Conservation (phyloP, 2,113 vertebrate genomes). For the Carlito syrichta region DNA sequence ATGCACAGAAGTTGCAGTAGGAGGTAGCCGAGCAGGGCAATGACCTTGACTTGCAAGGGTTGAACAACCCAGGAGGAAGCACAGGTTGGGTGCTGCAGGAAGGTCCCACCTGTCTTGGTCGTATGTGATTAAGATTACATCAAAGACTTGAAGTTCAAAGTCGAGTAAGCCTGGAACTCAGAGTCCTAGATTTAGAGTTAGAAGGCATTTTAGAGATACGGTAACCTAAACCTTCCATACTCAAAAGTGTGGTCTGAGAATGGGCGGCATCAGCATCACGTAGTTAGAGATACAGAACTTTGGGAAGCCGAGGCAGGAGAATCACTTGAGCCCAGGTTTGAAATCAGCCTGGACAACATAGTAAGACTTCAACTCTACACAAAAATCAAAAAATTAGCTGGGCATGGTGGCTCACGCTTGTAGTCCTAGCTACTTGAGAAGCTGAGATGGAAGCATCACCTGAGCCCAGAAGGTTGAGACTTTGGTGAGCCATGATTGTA, state of each 20-base stretch:
- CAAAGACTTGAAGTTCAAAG: constrained; percentile 9
- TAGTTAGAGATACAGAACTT: neutral
- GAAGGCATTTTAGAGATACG: neutral
- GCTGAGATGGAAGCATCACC: no score
- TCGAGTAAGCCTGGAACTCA: neutral
- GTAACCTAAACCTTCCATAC: neutral
- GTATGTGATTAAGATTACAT: neutral
- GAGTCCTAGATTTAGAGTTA: neutral
- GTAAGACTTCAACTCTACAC: no score
- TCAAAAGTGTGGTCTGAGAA: neutral
- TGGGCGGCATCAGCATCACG: neutral
- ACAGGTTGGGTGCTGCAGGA: neutral
- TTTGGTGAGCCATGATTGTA: no score
- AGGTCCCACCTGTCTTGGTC: neutral
- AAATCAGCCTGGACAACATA: no score
- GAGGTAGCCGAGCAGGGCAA: neutral
- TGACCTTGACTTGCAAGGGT: neutral
- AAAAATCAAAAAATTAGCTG: no score
- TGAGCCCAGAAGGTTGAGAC: no score
- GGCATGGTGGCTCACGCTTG: no score
- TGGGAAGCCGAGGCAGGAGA: no score
- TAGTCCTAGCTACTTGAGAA: no score
- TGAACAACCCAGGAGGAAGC: neutral
- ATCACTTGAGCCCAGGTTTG: no score
- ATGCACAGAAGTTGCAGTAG: neutral